Evolutionary conservation across 2,888 invertebrate species (phyloP), one percentile per base, ranked within the genome.

Genomic region (Cryptus viduatorius): DNA sequence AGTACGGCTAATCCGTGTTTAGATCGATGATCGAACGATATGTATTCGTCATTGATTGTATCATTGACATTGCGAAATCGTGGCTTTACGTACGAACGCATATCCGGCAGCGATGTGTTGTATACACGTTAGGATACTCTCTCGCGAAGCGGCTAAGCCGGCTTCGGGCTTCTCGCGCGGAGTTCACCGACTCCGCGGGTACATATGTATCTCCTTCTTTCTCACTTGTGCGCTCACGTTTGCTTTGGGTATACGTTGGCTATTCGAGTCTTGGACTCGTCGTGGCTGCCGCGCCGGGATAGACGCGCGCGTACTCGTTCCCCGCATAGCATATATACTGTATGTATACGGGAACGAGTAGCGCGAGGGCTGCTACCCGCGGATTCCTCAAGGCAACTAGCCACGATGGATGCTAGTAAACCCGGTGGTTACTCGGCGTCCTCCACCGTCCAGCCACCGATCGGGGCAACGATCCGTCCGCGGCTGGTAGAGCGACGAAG

Each of bases 391-490:
- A 83, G 79, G 80, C 83, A 79, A 80, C 83, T 83, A 83, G 82
- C 73, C 78, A 84, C 84, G 78, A 82, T 82, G 84, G 77, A 84
- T 82, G 76, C 83, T 77, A 44, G 72, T 68, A 73, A 80, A 82
- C 72, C 77, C 80, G 73, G 73, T 77, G 68, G 75, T 79, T 85
- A 86, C 86, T 77, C 44, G 78, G 48, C 85, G 85, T 86, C 61
- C 81, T 79, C 79, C 69, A 76, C 61, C 59, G 75, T 80, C 83
- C 84, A 82, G 78, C 64, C 79, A 73, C 65, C 65, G 84, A 84
- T 87, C 86, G 79, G 59, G 82, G 86, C 87, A 88, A 87, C 88
- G 88, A 87, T 88, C 88, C 88, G 84, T 87, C 81, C 82, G 85
- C 24, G 8, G 59, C 14, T 24, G 59, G 65, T 37, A 42, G 71